Conservation (phyloP, 2,113 vertebrate species). For the Aramus guarauna region DNA sequence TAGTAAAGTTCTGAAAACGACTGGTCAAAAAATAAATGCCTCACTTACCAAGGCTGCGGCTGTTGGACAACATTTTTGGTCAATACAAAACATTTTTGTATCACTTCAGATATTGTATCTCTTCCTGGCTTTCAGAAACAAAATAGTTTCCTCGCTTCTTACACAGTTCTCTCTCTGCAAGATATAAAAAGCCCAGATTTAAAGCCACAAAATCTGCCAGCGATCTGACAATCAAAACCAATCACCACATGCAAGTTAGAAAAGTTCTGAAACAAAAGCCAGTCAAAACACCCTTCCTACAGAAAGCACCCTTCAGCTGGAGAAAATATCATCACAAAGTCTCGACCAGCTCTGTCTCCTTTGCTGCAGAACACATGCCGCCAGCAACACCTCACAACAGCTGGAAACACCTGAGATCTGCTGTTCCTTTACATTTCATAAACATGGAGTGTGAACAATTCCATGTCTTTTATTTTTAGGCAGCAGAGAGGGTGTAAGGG, state of each 20-base stretch:
- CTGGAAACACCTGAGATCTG: not conserved
- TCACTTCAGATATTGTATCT: not conserved
- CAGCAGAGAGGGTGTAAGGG: not conserved
- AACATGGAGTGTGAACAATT: fast-evolving
- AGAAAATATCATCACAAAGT: not conserved
- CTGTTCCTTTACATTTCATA: fast-evolving
- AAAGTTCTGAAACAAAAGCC: not conserved
- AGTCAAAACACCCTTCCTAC: not conserved
- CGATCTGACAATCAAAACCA: not conserved
- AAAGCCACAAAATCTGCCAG: not conserved
- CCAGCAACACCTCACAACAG: not conserved
- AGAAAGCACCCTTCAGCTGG: not conserved
- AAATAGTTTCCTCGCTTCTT: not conserved
- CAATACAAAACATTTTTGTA: not conserved
- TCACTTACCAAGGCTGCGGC: not conserved
- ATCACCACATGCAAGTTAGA: fast-evolving
- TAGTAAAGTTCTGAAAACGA: not conserved
- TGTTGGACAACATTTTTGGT: not conserved
- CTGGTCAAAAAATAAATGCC: not conserved
- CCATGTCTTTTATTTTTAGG: not conserved
- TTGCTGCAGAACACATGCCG: not conserved
- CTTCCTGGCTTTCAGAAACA: not conserved
- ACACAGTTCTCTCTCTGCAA: not conserved
- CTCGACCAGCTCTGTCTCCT: not conserved
- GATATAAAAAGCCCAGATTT: not conserved